Evolutionary conservation across 2,888 invertebrate species (phyloP).

Genomic region (Papilio protenor): DNA sequence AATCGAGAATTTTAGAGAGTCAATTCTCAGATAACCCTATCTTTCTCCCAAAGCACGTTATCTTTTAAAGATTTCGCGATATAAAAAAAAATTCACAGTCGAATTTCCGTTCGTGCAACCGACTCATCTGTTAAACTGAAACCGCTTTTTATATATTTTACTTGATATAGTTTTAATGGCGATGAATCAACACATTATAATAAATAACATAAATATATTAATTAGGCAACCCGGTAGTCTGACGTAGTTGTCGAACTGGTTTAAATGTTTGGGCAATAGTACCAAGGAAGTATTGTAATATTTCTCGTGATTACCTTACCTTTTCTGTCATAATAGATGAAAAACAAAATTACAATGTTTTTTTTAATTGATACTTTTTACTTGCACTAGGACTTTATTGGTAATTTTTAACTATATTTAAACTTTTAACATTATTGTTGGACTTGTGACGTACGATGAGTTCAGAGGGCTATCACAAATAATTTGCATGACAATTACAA

Average conservation of each 20-base stretch:
- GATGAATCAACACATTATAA: neutral
- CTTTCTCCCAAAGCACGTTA: too few relatives aligned
- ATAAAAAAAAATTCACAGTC: too few relatives aligned
- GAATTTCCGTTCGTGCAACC: neutral
- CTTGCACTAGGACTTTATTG: too few relatives aligned
- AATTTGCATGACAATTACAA: too few relatives aligned
- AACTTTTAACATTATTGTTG: too few relatives aligned
- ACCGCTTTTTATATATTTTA: neutral
- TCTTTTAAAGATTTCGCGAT: too few relatives aligned
- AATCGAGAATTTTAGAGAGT: too few relatives aligned
- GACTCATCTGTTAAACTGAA: neutral
- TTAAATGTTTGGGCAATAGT: constrained; percentile 1
- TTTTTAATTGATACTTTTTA: neutral
- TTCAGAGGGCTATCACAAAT: too few relatives aligned
- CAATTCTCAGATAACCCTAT: too few relatives aligned
- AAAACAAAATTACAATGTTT: neutral
- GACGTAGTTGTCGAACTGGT: neutral
- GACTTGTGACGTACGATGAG: too few relatives aligned
- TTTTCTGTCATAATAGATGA: neutral
- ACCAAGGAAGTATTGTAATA: neutral
- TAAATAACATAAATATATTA: neutral
- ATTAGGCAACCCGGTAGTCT: neutral
- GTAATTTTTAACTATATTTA: too few relatives aligned
- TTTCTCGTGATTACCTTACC: neutral
- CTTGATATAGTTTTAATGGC: constrained; percentile 2